A percentile compares a stretch with the other conserved stretches of the same genome.
phyloP scores from a whole-genome alignment of 2,113 vertebrate species.

The Oreochromis tanganicae region DNA sequence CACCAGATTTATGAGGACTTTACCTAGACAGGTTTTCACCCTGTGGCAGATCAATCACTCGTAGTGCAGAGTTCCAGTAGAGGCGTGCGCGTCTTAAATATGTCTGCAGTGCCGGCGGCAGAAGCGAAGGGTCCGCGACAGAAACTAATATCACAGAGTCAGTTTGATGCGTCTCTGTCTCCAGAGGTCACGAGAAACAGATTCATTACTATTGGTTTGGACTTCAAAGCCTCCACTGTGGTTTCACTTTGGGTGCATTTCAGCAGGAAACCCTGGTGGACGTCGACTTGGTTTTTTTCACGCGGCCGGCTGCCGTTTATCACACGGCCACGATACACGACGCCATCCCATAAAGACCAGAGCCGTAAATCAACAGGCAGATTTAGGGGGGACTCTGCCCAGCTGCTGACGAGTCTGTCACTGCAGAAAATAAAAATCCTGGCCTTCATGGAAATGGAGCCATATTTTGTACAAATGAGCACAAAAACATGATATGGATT shows the following conservation, averaged over 20 bases:
- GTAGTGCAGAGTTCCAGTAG: background rate
- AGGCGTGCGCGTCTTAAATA: conserved; percentile 11
- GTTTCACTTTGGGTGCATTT: background rate
- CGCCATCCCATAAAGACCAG: background rate
- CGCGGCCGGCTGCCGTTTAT: conserved; percentile 17
- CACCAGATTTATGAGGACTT: conserved; percentile 25
- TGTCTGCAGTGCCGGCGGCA: background rate
- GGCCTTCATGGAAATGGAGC: conserved; percentile 20
- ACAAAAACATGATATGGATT: background rate
- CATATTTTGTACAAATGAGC: background rate
- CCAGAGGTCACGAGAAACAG: background rate
- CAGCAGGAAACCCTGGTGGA: background rate
- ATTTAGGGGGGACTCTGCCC: background rate
- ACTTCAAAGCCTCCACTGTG: background rate
- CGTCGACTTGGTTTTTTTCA: background rate
- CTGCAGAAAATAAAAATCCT: background rate
- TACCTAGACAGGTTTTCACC: background rate
- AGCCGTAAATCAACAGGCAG: conserved; percentile 22
- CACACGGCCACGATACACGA: conserved; percentile 1
- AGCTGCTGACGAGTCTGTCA: background rate
- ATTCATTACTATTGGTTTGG: conserved; percentile 16
- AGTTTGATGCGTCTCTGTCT: background rate
- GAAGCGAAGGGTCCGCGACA: background rate
- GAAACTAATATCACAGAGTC: conserved; percentile 37
- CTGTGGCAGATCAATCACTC: conserved; percentile 18